phyloP scores from a whole-genome alignment of 2,797 vertebrate genomes.

The Craterocephalus amniculus region DNA sequence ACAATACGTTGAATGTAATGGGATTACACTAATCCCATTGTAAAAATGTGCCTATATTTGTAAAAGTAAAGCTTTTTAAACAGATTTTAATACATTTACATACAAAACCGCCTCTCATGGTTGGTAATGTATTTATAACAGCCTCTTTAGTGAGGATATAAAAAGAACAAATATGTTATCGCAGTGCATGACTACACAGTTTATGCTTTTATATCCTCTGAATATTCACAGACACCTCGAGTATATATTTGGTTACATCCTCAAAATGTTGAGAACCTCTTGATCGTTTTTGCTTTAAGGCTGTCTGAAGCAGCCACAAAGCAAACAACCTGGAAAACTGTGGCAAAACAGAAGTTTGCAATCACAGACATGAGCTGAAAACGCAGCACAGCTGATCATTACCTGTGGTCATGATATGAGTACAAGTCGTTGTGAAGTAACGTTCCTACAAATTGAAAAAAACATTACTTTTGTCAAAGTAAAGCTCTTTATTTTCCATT shows the following conservation, averaged over 20 bases:
- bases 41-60: neutral
- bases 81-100: neutral
- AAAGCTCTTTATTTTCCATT: neutral
- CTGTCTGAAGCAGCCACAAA: neutral
- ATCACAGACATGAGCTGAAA: neutral
- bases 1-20: conserved; percentile 7
- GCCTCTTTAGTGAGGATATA: too few species aligned
- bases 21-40: conserved; percentile 14
- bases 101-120: neutral
- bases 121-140: too few species aligned
- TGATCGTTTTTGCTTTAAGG: neutral
- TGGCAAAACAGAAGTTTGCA: neutral
- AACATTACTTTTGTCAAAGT: neutral
- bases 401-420: neutral
- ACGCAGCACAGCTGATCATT: neutral
- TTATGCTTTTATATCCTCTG: neutral
- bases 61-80: neutral
- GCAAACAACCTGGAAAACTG: neutral
- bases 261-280: neutral
- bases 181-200: neutral
- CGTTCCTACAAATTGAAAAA: neutral
- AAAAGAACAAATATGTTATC: neutral
- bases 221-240: neutral
- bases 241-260: neutral
- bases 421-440: too few species aligned